Evolutionary conservation across 1,140 invertebrate species (phyloP).

Genomic region (Antheraea pernyi): DNA sequence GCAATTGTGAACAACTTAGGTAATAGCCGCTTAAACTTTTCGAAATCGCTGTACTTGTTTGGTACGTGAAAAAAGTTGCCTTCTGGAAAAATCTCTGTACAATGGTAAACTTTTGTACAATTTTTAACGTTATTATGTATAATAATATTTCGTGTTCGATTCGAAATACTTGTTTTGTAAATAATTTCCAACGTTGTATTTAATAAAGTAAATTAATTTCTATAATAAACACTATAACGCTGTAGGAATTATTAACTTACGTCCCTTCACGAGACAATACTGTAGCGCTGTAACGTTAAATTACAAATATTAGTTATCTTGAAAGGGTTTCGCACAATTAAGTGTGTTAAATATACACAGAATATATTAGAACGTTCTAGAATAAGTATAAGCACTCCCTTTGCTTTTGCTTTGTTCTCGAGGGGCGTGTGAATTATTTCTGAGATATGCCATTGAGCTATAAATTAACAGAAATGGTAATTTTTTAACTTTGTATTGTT

Average conservation of each 20-base stretch:
- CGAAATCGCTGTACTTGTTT: conserved; percentile 33
- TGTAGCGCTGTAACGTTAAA: background rate
- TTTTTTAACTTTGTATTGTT: background rate
- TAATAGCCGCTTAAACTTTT: conserved; percentile 61
- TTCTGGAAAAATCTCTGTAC: conserved; percentile 11
- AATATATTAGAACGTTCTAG: background rate
- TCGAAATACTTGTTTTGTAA: background rate
- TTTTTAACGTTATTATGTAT: background rate
- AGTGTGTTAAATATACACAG: conserved; percentile 8
- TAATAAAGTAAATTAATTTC: too few relatives aligned
- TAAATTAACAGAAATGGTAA: background rate
- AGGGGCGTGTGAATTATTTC: conserved; percentile 28
- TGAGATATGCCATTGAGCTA: conserved; percentile 6
- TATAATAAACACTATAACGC: too few relatives aligned
- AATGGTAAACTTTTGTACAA: conserved; percentile 3
- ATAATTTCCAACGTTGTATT: too few relatives aligned
- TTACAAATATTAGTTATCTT: conserved; percentile 3
- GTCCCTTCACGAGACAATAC: background rate
- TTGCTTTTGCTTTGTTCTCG: conserved; percentile 26
- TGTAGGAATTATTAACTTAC: background rate
- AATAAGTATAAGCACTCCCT: conserved; percentile 15
- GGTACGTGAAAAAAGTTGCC: conserved; percentile 10
- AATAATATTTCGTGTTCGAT: background rate
- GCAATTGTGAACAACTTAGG: conserved; percentile 50
- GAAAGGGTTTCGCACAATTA: background rate